Percentiles rank a stretch among this genome's conserved stretches.
These are phyloP conservation scores for Palythoa grandis DNA, from an alignment of 92 coral and sea anemone species.

Conservation along the genomic window DNA sequence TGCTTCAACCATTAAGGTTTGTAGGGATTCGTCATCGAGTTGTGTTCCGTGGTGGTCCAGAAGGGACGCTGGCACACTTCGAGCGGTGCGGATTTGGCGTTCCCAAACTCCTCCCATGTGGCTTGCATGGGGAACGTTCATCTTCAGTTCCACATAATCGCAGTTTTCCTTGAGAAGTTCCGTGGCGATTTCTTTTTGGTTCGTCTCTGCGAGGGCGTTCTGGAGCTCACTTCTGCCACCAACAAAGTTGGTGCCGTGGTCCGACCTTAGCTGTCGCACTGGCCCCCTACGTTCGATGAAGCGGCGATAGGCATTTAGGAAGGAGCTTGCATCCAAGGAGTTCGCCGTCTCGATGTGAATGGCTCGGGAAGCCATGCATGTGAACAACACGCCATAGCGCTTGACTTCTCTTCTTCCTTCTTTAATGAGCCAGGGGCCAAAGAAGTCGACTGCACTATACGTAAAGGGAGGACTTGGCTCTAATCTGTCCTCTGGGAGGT, in stretches of 20 bases:
- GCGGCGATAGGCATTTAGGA: conserved; percentile 32
- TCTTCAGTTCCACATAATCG: conserved; percentile 22
- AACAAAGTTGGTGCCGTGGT: conserved; percentile 41
- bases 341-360: conserved; percentile 30
- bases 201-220: conserved; percentile 33
- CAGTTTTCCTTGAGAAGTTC: conserved; percentile 24
- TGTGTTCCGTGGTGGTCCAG: conserved; percentile 15
- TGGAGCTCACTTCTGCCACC: conserved; percentile 34
- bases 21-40: conserved; percentile 31
- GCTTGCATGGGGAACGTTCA: conserved; percentile 38
- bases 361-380: conserved; percentile 27
- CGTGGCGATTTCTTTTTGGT: conserved; percentile 14
- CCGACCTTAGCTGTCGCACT: conserved; percentile 20
- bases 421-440: conserved; percentile 31
- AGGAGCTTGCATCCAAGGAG: conserved; percentile 21
- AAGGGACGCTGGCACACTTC: neutral
- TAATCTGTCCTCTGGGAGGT: conserved; percentile 35
- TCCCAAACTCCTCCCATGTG: too few relatives aligned
- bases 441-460: conserved; percentile 30
- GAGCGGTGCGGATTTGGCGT: too few relatives aligned
- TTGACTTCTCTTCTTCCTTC: conserved; percentile 43
- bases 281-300: conserved; percentile 26
- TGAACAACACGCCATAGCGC: conserved; percentile 38
- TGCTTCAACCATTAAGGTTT: conserved; percentile 6
- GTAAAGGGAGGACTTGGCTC: conserved; percentile 39